Base-by-base conservation (phyloP, 2,113 vertebrate genomes). In the Saccopteryx bilineata region DNA sequence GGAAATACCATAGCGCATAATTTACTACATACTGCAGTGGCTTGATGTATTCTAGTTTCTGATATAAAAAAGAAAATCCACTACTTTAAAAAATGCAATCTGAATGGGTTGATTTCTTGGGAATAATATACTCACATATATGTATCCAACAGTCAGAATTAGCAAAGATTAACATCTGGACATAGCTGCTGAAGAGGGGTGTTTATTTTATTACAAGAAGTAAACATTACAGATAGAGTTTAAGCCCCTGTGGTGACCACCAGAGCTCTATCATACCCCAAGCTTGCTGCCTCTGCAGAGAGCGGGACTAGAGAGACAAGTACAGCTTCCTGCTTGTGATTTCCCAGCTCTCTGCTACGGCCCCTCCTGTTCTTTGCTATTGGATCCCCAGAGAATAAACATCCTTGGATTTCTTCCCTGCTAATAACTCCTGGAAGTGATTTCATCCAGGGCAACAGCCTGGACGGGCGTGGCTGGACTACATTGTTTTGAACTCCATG, bases 221-320 rank as follows among this genome's bases (percentile, higher is more conserved):
- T 24, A 46, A 91, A 48, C 1, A 48, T 33, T 9, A 21, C 4
- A 65, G 66, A 12, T 1, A 12, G 14, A 50, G 18, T 9, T 21
- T 1, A 31, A 68, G 82, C 46, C 52, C 33, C 24, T 33, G 10
- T 1, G 7, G 60, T 0, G 8, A 24, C 1, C 52, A 28, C 48
- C 2, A 23, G 18, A 50, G 21, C 10, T 39, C 74, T 1, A 3
- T 5, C 46, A 12, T 10, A 19, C 15, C 86, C 21, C 12, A 10
- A 0, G 33, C 19, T 78, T 1, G 26, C 56, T 52, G 14, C 28
- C 28, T 1, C 14, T 5, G 48, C 56, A 11, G 17, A 39, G 10
- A 5, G 19, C 13, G 50, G 0, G 14, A 18, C 17, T 1, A 28
- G 1, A 7, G 15, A 8, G 23, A 23, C 65, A n/a, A 31, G 0